Percentiles rank a stretch among this genome's conserved stretches.
phyloP scores from a whole-genome alignment of 2,113 vertebrate genomes.

The Trogon melanurus region DNA sequence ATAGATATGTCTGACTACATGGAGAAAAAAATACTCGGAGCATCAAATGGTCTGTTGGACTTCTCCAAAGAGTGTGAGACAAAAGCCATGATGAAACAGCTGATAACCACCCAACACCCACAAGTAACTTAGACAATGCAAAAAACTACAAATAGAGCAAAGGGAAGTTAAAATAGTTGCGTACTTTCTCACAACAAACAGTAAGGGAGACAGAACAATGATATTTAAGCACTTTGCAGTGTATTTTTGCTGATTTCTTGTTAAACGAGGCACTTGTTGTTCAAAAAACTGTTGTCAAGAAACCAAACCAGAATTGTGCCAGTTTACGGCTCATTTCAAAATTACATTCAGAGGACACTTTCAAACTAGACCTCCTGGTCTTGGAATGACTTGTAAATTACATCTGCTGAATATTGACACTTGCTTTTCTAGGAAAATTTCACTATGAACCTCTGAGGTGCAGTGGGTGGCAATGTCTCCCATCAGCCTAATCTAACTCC shows the following conservation, averaged over 20 bases:
- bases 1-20: neutral
- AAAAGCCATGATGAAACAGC: neutral
- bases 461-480: neutral
- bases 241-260: neutral
- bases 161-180: neutral
- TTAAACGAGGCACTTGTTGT: neutral
- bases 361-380: neutral
- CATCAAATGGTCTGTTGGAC: neutral
- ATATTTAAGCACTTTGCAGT: neutral
- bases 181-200: neutral
- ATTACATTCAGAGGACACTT: neutral
- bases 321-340: neutral
- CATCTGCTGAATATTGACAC: neutral
- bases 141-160: neutral
- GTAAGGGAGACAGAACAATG: neutral
- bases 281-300: neutral
- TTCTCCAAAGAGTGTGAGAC: neutral
- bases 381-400: neutral
- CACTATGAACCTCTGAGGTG: neutral
- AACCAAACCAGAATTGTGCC: neutral
- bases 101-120: neutral
- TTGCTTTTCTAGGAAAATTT: neutral
- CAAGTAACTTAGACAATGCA: neutral
- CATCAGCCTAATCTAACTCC: neutral
- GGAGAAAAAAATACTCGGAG: neutral